A percentile compares a stretch with the other conserved stretches of the same genome.
phyloP scores from a whole-genome alignment of 2,113 vertebrate species.

The Colinus virginianus region DNA sequence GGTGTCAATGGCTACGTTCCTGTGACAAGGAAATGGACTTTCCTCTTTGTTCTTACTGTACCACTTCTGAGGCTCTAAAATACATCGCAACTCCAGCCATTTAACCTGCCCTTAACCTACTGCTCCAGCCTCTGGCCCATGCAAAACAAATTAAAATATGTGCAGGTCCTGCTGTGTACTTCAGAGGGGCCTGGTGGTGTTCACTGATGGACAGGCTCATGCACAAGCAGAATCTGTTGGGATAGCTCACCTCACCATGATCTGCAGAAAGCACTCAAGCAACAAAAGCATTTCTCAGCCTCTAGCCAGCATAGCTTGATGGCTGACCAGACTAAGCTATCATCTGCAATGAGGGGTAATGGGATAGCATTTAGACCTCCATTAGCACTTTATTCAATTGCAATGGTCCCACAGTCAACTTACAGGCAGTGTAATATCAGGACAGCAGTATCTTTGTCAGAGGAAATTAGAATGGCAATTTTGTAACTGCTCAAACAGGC shows the following conservation, averaged over 20 bases:
- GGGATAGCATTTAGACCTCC: constrained; percentile 1
- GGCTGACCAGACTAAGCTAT: neutral
- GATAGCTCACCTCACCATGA: neutral
- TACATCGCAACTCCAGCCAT: too few species aligned
- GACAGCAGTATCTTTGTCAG: neutral
- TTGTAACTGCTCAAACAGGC: neutral
- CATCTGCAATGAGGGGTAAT: neutral
- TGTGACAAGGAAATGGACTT: too few species aligned
- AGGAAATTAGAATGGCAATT: neutral
- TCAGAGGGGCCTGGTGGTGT: neutral
- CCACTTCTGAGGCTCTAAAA: neutral
- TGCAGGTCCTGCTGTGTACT: neutral
- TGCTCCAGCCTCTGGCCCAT: neutral
- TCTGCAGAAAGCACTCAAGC: neutral
- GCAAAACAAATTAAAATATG: neutral
- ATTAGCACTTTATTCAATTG: constrained; percentile 30
- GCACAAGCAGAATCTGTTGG: neutral
- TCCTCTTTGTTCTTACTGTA: neutral
- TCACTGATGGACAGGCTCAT: neutral
- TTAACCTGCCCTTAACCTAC: neutral
- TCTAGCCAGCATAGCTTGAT: neutral
- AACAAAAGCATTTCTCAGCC: neutral
- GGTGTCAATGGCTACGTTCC: neutral
- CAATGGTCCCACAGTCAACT: rapidly evolving
- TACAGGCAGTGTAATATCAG: neutral